Percentiles rank a stretch among this genome's conserved stretches.
phyloP scores from a whole-genome alignment of 2,888 invertebrate genomes.

The Syrista parreyssii region DNA sequence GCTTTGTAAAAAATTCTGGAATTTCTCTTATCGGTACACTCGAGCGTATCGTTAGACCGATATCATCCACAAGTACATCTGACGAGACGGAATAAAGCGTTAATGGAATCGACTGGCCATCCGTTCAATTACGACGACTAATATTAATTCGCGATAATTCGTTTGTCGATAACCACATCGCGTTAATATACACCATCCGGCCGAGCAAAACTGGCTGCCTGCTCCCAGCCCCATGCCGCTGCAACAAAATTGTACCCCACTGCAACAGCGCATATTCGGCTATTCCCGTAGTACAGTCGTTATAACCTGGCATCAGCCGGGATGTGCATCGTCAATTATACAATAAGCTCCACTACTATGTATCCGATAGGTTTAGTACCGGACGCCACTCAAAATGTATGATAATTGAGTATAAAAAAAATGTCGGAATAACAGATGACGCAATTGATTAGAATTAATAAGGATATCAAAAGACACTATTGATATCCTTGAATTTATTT shows the following conservation, averaged over 20 bases:
- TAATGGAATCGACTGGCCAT: conserved; percentile 36
- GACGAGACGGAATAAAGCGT: conserved; percentile 21
- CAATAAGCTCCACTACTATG: background rate
- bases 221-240: background rate
- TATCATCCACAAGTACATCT: background rate
- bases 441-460: background rate
- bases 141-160: conserved; percentile 41
- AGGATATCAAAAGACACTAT: background rate
- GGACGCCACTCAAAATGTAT: background rate
- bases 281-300: background rate
- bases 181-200: conserved; percentile 24
- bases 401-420: background rate
- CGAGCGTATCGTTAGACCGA: background rate
- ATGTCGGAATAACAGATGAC: background rate
- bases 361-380: background rate
- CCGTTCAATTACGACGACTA: conserved; percentile 27
- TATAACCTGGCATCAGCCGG: background rate
- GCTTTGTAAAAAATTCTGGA: background rate
- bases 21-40: background rate
- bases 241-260: background rate
- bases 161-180: conserved; percentile 34
- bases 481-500: background rate
- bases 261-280: background rate
- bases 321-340: background rate
- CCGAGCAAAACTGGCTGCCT: background rate